phyloP scores from a whole-genome alignment of 1,140 invertebrate species.

The Ips typographus region DNA sequence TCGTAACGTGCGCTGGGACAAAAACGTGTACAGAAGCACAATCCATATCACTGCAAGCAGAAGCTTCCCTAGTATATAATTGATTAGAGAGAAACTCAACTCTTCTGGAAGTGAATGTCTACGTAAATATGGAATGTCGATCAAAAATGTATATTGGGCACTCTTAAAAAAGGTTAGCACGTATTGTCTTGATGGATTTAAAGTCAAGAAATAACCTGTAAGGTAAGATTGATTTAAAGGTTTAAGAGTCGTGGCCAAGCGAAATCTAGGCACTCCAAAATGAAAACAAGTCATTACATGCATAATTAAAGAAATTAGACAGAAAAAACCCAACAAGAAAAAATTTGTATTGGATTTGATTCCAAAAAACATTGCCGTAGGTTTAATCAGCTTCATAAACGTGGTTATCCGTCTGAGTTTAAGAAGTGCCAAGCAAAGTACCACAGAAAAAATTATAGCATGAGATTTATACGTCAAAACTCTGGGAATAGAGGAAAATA shows the following conservation, averaged over 20 bases:
- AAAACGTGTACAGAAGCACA: slow-evolving; percentile 25
- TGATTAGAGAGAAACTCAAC: slow-evolving; percentile 8
- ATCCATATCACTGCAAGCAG: slow-evolving; percentile 42
- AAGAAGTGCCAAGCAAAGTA: background rate
- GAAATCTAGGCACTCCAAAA: slow-evolving; percentile 17
- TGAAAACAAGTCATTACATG: slow-evolving; percentile 27
- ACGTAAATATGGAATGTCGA: slow-evolving; percentile 12
- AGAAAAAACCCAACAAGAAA: slow-evolving; percentile 23
- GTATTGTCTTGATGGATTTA: slow-evolving; percentile 5
- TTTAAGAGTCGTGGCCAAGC: background rate
- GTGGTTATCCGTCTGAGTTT: slow-evolving; percentile 14
- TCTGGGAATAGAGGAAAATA: slow-evolving; percentile 13
- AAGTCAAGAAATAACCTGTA: background rate
- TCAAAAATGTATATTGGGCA: slow-evolving; percentile 25
- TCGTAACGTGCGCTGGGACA: slow-evolving; percentile 17
- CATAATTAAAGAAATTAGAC: slow-evolving; percentile 9
- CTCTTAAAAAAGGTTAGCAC: slow-evolving; percentile 26
- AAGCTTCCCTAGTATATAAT: slow-evolving; percentile 30
- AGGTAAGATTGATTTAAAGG: slow-evolving; percentile 1
- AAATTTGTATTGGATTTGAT: slow-evolving; percentile 16
- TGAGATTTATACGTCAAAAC: background rate
- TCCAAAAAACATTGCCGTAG: slow-evolving; percentile 1
- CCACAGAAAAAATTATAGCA: background rate
- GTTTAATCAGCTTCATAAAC: slow-evolving; percentile 11
- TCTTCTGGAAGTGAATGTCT: slow-evolving; percentile 11